These are phyloP conservation scores for Lasioglossum figueresi DNA, from an alignment of 2,888 invertebrate species.

Conservation along the genomic window DNA sequence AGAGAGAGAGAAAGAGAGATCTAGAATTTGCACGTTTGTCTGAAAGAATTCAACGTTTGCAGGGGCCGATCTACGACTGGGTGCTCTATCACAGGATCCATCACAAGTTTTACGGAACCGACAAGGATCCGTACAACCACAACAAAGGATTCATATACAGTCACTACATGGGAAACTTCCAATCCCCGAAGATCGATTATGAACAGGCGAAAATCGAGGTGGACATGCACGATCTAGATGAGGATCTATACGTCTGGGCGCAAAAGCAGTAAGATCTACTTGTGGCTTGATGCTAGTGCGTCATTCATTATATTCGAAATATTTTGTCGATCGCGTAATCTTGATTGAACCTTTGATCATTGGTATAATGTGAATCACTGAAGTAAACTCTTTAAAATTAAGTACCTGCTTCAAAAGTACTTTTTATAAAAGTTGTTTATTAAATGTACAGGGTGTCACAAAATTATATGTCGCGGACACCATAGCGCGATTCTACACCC, in stretches of 20 bases:
- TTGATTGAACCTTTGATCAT: too few relatives aligned
- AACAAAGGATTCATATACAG: slow-evolving; percentile 92
- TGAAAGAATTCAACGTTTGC: slow-evolving; percentile 31
- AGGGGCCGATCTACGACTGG: slow-evolving; percentile 95
- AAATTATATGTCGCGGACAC: too few relatives aligned
- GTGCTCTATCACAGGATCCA: slow-evolving; percentile 92
- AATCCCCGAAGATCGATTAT: slow-evolving; percentile 88
- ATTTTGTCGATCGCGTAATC: too few relatives aligned
- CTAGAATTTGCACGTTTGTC: not conserved
- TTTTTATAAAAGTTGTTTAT: too few relatives aligned
- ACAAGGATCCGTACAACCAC: slow-evolving; percentile 92
- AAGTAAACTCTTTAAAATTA: too few relatives aligned
- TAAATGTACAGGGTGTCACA: too few relatives aligned
- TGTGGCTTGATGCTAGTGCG: not conserved
- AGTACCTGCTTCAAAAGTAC: too few relatives aligned
- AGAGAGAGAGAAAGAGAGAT: not conserved
- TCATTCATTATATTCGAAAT: not conserved
- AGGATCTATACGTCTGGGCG: slow-evolving; percentile 91
- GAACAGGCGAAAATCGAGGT: slow-evolving; percentile 88
- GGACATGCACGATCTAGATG: slow-evolving; percentile 92
- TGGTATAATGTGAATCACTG: too few relatives aligned
- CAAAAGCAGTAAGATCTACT: slow-evolving; percentile 89
- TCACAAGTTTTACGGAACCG: slow-evolving; percentile 91
- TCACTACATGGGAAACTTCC: slow-evolving; percentile 90
- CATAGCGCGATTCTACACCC: too few relatives aligned